phyloP scores from a whole-genome alignment of 2,888 invertebrate genomes.

The Subacronicta megacephala region DNA sequence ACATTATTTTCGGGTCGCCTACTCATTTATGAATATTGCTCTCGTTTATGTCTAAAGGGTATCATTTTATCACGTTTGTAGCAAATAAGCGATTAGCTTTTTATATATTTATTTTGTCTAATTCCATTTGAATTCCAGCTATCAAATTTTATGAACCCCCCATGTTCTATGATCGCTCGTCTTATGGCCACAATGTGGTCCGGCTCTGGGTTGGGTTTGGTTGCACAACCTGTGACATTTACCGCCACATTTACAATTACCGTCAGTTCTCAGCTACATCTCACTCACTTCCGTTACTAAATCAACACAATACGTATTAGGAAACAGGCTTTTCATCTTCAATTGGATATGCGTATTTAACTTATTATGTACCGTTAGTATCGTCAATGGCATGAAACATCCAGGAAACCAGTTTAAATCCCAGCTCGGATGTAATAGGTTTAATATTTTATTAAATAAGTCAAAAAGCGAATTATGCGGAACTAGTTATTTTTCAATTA shows the following conservation, averaged over 20 bases:
- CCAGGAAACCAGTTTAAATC: conserved; percentile 39
- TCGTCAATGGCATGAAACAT: conserved; percentile 17
- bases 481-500: too few relatives aligned
- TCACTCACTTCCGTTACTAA: conserved; percentile 37
- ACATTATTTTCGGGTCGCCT: too few relatives aligned
- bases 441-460: too few relatives aligned
- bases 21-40: too few relatives aligned
- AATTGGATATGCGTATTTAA: conserved; percentile 38
- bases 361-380: conserved; percentile 42
- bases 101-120: too few relatives aligned
- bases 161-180: neutral
- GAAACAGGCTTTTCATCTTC: conserved; percentile 27
- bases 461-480: conserved; percentile 22
- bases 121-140: too few relatives aligned
- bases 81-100: too few relatives aligned
- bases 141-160: too few relatives aligned
- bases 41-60: too few relatives aligned
- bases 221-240: conserved; percentile 32
- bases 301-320: conserved; percentile 41
- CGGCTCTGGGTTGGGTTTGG: conserved; percentile 9
- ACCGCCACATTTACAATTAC: conserved; percentile 28
- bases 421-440: conserved; percentile 27
- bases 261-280: conserved; percentile 27
- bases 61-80: too few relatives aligned
- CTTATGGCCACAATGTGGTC: conserved; percentile 23